Conservation (phyloP, 1,140 invertebrate species). For the Papilio helenus region DNA sequence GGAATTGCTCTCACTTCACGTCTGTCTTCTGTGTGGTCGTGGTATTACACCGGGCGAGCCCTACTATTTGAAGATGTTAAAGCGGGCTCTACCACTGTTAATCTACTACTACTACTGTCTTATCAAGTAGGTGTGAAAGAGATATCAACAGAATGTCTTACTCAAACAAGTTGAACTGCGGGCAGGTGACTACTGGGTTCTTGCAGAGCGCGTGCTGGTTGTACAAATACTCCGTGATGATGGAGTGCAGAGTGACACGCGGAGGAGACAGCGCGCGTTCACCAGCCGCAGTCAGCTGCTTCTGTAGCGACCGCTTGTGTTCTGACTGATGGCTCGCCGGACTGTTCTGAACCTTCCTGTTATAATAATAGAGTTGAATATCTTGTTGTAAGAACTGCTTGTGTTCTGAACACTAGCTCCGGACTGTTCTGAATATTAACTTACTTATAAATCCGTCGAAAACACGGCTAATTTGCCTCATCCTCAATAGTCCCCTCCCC, state of each 20-base stretch:
- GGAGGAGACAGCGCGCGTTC: slow-evolving; percentile 49
- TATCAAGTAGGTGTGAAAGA: too few relatives aligned
- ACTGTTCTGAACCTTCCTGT: slow-evolving; percentile 61
- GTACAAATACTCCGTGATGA: slow-evolving; percentile 97
- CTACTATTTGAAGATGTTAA: too few relatives aligned
- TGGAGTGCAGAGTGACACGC: slow-evolving; percentile 92
- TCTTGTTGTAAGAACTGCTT: neutral
- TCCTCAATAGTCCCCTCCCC: too few relatives aligned
- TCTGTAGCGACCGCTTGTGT: slow-evolving; percentile 86
- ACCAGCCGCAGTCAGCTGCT: slow-evolving; percentile 80
- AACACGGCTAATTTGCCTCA: too few relatives aligned
- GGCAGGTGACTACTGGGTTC: slow-evolving; percentile 95
- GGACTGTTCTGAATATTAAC: too few relatives aligned
- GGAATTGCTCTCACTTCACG: too few relatives aligned
- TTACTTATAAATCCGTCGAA: too few relatives aligned
- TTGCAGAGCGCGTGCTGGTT: slow-evolving; percentile 98
- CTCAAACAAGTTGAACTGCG: slow-evolving; percentile 94
- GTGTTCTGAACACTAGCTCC: too few relatives aligned
- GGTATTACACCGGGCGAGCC: too few relatives aligned
- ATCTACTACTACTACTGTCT: too few relatives aligned
- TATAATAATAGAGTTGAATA: slow-evolving; percentile 1
- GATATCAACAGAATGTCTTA: slow-evolving; percentile 71
- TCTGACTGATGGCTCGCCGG: slow-evolving; percentile 45
- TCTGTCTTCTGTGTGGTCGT: too few relatives aligned
- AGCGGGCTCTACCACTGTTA: too few relatives aligned